Evolutionary conservation across 2,113 vertebrate genomes (phyloP).

Genomic region (Vombatus ursinus): DNA sequence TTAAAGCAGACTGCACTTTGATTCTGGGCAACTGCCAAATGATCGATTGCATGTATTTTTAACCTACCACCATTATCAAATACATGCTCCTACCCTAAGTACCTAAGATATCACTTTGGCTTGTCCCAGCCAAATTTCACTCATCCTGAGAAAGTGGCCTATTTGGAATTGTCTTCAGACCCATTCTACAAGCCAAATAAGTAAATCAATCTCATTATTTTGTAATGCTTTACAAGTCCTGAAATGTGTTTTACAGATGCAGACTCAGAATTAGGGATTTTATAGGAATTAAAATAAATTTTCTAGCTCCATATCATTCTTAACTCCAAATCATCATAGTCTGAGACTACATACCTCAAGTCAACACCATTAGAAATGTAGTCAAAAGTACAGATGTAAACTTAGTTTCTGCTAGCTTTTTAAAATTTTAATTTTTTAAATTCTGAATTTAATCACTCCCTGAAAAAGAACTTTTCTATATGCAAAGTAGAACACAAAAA

Average conservation of each 20-base stretch:
- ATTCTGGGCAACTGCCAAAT: background rate
- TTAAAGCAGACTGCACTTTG: background rate
- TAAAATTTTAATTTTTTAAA: background rate
- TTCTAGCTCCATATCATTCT: background rate
- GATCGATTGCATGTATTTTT: background rate
- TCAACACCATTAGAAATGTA: background rate
- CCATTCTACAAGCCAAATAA: accelerated
- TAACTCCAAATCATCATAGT: background rate
- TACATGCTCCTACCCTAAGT: background rate
- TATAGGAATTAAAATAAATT: background rate
- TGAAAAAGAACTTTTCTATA: background rate
- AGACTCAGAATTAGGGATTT: background rate
- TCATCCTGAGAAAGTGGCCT: background rate
- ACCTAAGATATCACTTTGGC: background rate
- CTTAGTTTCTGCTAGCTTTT: background rate
- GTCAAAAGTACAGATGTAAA: background rate
- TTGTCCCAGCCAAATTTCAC: background rate
- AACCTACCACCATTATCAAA: background rate
- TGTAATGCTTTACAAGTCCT: background rate
- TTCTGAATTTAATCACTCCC: background rate
- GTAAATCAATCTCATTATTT: background rate
- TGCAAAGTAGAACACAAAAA: background rate
- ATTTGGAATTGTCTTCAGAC: background rate
- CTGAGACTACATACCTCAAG: background rate
- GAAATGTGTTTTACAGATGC: background rate